Base-by-base conservation (phyloP, 64 coral and sea anemone genomes). In the Stylophora pistillata region DNA sequence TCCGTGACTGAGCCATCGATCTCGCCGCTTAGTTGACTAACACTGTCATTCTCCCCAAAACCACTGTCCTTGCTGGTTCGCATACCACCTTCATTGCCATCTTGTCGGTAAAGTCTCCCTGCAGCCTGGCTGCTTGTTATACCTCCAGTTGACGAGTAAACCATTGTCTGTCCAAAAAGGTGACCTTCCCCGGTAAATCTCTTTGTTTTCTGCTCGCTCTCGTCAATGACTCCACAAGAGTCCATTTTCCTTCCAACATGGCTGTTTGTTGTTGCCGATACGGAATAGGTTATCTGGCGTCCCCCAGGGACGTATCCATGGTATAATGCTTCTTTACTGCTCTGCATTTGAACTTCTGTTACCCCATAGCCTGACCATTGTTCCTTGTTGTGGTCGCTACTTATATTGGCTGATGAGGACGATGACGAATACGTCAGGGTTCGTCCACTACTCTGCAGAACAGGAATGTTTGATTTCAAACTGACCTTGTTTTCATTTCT, bases 11-110 rank as follows among this genome's bases (percentile, higher is more conserved):
- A 84, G 37, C 61, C 16, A 12, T 84, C 62, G 14, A 23, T 52
- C 17, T 70, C 80, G 23, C 69, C 53, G 10, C 61, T 65, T 66
- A 27, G 33, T 37, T 84, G 80, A 37, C 80, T 84, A 5, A 54
- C 14, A n/a, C 52, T 70, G 16, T 84, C 80, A 4, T 68, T 18
- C 37, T 76, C 73, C 53, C 20, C 32, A 53, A 76, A 53, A 33
- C 37, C 80, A 30, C 34, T 63, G 26, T 70, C 61, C 17, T 70
- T 70, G 62, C 21, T 27, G 18, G 11, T 34, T 33, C 37, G 31
- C 25, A 52, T 25, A 14, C 41, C 80, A 53, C 18, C 20, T 34
- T 20, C 34, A 29, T 26, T 13, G 2, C 12, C 30, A 15, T 37
- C 80, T 69, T 84, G 32, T 32, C 62, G 30, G 41, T 63, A 84